Evolutionary conservation across 2,113 vertebrate species (phyloP).

Genomic region (Albula goreensis): DNA sequence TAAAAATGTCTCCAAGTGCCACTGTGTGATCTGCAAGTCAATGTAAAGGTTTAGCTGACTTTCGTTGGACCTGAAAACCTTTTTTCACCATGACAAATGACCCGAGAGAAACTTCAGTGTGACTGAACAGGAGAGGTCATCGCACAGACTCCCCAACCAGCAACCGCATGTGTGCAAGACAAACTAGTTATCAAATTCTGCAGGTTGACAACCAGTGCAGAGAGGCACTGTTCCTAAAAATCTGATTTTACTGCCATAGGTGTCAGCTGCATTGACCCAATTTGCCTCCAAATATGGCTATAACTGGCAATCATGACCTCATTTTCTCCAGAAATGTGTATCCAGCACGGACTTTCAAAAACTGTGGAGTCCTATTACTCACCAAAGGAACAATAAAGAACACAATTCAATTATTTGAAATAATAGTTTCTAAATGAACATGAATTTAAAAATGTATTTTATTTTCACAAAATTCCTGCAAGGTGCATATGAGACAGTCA

Average conservation of each 20-base stretch:
- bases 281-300: slow-evolving; percentile 23
- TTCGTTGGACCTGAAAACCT: not conserved
- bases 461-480: too few relatives aligned
- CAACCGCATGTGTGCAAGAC: not conserved
- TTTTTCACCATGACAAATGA: not conserved
- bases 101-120: not conserved
- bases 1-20: slow-evolving; percentile 50
- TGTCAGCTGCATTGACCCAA: slow-evolving; percentile 28
- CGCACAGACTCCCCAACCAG: not conserved
- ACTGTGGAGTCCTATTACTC: not conserved
- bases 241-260: slow-evolving; percentile 22
- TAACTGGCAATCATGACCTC: slow-evolving; percentile 37
- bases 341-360: not conserved
- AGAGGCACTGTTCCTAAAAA: slow-evolving; percentile 5
- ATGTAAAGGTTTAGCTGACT: slow-evolving; percentile 19
- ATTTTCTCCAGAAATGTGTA: slow-evolving; percentile 38
- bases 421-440: not conserved
- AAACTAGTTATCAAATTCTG: slow-evolving; percentile 34
- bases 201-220: slow-evolving; percentile 31
- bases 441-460: not conserved
- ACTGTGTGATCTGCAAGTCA: slow-evolving; percentile 25
- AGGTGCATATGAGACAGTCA: too few relatives aligned
- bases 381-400: not conserved
- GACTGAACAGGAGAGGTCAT: not conserved
- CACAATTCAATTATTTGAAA: not conserved